phyloP scores from a whole-genome alignment of 2,888 invertebrate species.

The Rotaria magnacalcarata region DNA sequence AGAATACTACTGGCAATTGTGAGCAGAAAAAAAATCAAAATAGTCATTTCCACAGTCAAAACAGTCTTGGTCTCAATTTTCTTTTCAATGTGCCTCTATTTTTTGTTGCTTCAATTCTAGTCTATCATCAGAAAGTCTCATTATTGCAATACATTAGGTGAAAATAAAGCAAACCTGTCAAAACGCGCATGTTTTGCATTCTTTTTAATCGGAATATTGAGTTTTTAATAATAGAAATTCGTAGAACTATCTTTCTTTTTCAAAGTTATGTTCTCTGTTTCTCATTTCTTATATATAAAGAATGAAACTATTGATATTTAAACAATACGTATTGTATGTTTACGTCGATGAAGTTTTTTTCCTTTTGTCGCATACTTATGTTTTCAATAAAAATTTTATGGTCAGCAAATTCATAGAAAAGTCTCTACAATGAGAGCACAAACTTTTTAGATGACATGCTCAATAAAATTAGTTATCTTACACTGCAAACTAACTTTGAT shows the following conservation, averaged over 20 bases:
- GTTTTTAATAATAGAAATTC: neutral
- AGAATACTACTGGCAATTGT: neutral
- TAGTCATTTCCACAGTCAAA: neutral
- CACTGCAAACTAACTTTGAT: neutral
- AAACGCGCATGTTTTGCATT: neutral
- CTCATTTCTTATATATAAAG: neutral
- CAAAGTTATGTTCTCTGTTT: neutral
- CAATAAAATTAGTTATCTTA: neutral
- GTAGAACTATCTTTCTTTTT: too few species aligned
- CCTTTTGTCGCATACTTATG: neutral
- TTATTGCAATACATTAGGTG: neutral
- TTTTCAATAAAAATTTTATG: constrained; percentile 3
- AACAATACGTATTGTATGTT: neutral
- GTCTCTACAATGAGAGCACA: neutral
- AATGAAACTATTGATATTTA: neutral
- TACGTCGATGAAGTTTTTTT: neutral
- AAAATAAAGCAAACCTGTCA: neutral
- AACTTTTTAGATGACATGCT: neutral
- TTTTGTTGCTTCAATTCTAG: neutral
- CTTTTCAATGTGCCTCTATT: neutral
- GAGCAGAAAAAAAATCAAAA: neutral
- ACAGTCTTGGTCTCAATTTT: neutral
- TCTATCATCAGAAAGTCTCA: neutral
- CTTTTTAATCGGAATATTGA: neutral
- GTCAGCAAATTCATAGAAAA: neutral